Base-by-base conservation (phyloP, 1,140 invertebrate species). In the Laupala kohalensis region DNA sequence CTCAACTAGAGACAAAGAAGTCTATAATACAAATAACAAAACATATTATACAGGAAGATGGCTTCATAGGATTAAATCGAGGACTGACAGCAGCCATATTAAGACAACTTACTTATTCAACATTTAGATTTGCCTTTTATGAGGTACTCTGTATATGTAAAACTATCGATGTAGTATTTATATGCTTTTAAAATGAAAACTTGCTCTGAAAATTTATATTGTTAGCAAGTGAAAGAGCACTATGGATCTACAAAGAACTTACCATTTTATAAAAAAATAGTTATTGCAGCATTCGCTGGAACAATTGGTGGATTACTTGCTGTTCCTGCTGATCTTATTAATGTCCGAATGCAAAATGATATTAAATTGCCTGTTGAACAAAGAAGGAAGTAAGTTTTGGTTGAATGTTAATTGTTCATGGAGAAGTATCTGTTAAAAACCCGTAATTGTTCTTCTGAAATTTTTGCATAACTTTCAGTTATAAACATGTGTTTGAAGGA, bases 341-440 rank as follows among this genome's bases (percentile, higher is more conserved):
- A 99, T 83, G 98, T 99, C 12, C 85, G 95, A 75, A 99, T 99
- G 98, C 98, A 99, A 81, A 99, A 99, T 84, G 98, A 99, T 83
- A 89, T 99, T 12, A 99, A 99, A 84, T 81, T 99, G 29, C 89
- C 95, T 25, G 76, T 80, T 69, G 93, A 96, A 63, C 84, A 92
- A 77, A 85, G 97, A 77, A 88, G 98, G 86, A 99, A 99, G 95
- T 97, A 84, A 87, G 88, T 84, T 19, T 9, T 6, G 12, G 9
- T 25, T 27, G 19, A 68, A 19, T 23, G 12, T 27, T 13, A 28
- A 28, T 13, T 2, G n/a, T n/a, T n/a, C n/a, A n/a, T n/a, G n/a
- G n/a, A n/a, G n/a, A n/a, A n/a, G n/a, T n/a, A n/a, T n/a, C n/a
- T n/a, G n/a, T n/a, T n/a, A n/a, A n/a, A n/a, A n/a, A n/a, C 5